phyloP scores from a whole-genome alignment of 2,797 vertebrate species.

The Eleutherodactylus coqui region DNA sequence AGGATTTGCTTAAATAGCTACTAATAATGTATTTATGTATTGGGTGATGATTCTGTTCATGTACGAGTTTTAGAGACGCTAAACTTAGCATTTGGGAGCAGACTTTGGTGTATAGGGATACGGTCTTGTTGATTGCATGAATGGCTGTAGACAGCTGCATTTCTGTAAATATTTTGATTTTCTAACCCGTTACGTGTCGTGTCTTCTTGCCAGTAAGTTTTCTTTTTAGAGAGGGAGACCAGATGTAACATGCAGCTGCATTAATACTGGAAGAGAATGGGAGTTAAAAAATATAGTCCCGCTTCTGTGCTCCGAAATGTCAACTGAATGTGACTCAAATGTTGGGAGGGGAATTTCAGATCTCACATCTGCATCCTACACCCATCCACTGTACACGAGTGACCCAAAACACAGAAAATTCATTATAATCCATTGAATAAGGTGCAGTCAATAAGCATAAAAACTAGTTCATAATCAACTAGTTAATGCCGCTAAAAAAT shows the following conservation, averaged over 20 bases:
- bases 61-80: not conserved
- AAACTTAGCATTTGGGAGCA: not conserved
- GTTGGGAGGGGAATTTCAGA: not conserved
- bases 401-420: not conserved
- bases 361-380: constrained; percentile 43
- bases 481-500: not conserved
- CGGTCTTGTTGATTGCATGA: constrained; percentile 8
- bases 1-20: not conserved
- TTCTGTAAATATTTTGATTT: constrained; percentile 57
- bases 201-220: constrained; percentile 31
- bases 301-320: constrained; percentile 56
- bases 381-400: not conserved
- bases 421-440: not conserved
- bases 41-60: not conserved
- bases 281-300: constrained; percentile 21
- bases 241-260: constrained; percentile 54
- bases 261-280: constrained; percentile 26
- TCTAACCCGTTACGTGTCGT: constrained; percentile 28
- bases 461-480: not conserved
- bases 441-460: not conserved
- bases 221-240: not conserved
- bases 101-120: not conserved
- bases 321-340: constrained; percentile 42
- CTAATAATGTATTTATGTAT: not conserved
- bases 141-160: constrained; percentile 45